Base-by-base conservation (phyloP, 2,888 invertebrate genomes). In the Sympetrum striolatum region DNA sequence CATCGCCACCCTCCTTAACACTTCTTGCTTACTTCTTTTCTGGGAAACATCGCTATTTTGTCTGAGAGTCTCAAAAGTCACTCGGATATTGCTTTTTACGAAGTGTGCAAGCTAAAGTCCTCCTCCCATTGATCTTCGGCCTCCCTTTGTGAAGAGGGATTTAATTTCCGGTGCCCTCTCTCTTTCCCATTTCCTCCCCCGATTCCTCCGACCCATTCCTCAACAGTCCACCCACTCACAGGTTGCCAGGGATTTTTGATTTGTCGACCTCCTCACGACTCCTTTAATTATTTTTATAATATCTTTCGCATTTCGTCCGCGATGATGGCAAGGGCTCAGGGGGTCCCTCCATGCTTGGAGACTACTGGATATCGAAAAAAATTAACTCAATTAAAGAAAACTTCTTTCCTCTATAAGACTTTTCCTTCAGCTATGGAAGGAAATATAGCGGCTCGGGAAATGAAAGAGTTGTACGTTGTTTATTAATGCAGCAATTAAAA, bases 11-110 rank as follows among this genome's bases (percentile, higher is more conserved):
- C 64, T 64, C 25, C 25, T 64, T n/a, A 64, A 64, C 25, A 44
- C 44, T 53, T 53, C 14, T 31, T 31, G 25, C 25, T 14, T 10
- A 25, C 73, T 25, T 73, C 73, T 73, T 31, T 73, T 31, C 73
- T 73, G 14, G 31, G 73, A 73, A 73, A 31, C 73, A 73, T 73
- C 31, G 73, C 73, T 73, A 73, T 73, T 73, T 73, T 73, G 73
- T 73, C 73, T 48, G 53, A 64, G 86, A 86, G 37, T 86, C 86
- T 86, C 86, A 86, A 86, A 86, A 37, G 86, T 86, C 86, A 86
- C 86, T 86, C 86, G 86, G 86, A 86, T 86, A 86, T 86, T 86
- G 86, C 86, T 86, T 86, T 86, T 86, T 86, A 60, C 86, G 60
- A 86, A 86, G 86, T 60, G 60, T 86, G 86, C 86, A 37, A 60